phyloP scores from a whole-genome alignment of 2,888 invertebrate species.

The Himalopsyche anomala region DNA sequence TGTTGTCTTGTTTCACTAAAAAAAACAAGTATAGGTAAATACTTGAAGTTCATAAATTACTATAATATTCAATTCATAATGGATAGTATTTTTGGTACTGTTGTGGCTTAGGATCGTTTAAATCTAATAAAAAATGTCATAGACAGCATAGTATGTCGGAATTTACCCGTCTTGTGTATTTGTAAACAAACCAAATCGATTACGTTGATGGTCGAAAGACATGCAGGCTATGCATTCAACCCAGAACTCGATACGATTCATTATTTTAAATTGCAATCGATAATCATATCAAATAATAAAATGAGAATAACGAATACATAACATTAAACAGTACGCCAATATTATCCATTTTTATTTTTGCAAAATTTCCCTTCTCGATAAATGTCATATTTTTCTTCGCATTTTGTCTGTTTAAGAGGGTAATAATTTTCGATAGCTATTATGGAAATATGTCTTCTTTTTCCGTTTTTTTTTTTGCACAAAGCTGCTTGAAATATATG shows the following conservation, averaged over 20 bases:
- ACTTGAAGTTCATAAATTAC: too few species aligned
- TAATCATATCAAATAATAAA: background rate
- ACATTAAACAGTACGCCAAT: too few species aligned
- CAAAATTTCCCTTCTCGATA: too few species aligned
- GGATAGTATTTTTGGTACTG: background rate
- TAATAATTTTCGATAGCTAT: too few species aligned
- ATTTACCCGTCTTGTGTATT: background rate
- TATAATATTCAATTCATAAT: background rate
- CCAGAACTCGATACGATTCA: background rate
- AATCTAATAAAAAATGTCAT: background rate
- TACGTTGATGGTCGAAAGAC: background rate
- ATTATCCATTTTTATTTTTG: too few species aligned
- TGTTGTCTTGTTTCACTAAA: too few species aligned
- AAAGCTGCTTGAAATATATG: too few species aligned
- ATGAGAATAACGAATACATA: background rate
- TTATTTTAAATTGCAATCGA: slow-evolving; percentile 28
- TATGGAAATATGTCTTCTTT: too few species aligned
- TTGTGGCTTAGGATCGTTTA: background rate
- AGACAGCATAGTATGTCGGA: background rate
- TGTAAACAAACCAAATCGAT: slow-evolving; percentile 37
- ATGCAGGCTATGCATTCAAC: slow-evolving; percentile 2
- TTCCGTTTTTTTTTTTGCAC: too few species aligned
- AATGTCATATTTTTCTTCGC: too few species aligned
- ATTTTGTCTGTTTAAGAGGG: too few species aligned
- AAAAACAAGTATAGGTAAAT: too few species aligned